Conservation (phyloP, 2,113 vertebrate genomes). For the Oxygymnocypris stewartii region DNA sequence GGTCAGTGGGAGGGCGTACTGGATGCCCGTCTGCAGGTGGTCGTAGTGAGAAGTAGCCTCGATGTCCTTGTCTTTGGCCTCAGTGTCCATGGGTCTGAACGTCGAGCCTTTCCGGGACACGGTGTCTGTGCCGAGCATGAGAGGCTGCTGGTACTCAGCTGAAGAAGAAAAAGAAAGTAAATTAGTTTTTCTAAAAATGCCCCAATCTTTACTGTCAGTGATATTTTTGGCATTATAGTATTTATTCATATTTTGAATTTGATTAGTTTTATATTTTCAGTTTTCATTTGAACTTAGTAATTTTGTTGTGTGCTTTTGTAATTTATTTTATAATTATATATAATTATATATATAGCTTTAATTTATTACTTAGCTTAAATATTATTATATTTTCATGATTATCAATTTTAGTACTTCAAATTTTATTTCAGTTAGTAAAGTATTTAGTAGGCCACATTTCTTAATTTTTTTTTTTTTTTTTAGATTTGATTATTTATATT, state of each 20-base stretch:
- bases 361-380: not conserved
- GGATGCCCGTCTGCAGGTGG: constrained; percentile 71
- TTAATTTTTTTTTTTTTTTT: not conserved
- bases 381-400: not conserved
- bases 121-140: constrained; percentile 81
- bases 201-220: not conserved
- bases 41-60: constrained; percentile 75
- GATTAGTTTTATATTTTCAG: not conserved
- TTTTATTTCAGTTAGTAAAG: not conserved
- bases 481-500: too few species aligned
- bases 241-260: not conserved
- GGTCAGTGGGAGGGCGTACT: constrained; percentile 83
- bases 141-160: constrained; percentile 83
- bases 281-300: not conserved
- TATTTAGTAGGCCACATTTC: not conserved
- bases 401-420: not conserved
- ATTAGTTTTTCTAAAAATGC: not conserved
- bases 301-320: not conserved
- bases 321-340: not conserved
- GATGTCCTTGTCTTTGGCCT: constrained; percentile 63
- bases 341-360: not conserved
- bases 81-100: constrained; percentile 82
- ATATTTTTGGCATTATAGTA: not conserved
- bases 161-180: constrained; percentile 24
- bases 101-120: constrained; percentile 85